These are phyloP conservation scores for Parazoanthus atlanticus DNA, from an alignment of 92 coral and sea anemone genomes.

Conservation along the genomic window DNA sequence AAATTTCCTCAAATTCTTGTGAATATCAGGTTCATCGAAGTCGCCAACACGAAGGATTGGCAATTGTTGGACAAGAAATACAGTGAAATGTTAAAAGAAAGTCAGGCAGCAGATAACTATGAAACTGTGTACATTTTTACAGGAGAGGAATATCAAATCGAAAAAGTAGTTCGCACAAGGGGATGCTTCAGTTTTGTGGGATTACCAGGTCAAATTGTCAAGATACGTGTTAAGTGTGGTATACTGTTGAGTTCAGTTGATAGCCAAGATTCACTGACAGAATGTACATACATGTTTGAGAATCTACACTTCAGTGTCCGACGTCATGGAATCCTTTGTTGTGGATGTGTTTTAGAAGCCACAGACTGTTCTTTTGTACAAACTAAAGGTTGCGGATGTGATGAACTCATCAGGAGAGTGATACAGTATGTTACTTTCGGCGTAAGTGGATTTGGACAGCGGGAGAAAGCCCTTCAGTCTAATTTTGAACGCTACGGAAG, in stretches of 20 bases:
- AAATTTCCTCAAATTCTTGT: background rate
- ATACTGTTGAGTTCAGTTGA: background rate
- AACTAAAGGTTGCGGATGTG: background rate
- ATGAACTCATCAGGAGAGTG: too few species aligned
- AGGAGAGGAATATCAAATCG: constrained; percentile 9
- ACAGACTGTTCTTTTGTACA: background rate
- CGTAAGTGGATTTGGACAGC: too few species aligned
- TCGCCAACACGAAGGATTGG: background rate
- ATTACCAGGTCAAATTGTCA: background rate
- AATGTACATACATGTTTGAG: background rate
- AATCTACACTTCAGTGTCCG: background rate
- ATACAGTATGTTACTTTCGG: too few species aligned
- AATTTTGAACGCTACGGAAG: background rate
- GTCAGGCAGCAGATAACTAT: background rate
- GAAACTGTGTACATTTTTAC: constrained; percentile 23
- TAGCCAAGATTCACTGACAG: background rate
- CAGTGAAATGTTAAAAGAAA: background rate
- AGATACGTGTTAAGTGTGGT: background rate
- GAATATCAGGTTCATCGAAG: background rate
- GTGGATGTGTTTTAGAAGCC: background rate
- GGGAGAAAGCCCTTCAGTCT: too few species aligned
- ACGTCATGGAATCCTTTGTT: background rate
- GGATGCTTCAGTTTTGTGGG: constrained; percentile 13
- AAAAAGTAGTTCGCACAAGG: background rate
- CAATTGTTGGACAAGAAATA: background rate